Evolutionary conservation across 2,113 vertebrate genomes (phyloP), one percentile per base, ranked within the genome.

Genomic region (Sprattus sprattus): DNA sequence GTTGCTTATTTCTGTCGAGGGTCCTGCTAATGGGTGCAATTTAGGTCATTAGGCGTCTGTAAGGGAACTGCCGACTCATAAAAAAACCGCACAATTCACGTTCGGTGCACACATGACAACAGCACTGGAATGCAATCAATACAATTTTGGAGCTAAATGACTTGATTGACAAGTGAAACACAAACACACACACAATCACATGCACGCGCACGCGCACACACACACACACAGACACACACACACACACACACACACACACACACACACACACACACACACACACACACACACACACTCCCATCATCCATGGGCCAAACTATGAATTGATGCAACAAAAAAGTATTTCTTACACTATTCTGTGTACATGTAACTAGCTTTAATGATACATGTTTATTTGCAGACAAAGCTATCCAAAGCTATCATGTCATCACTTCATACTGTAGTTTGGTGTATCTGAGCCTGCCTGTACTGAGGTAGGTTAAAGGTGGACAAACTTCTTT

Each of bases 111-210:
- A 78, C 71, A 39, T 75, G 64, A 67, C 64, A 78, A 78, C 71
- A 78, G 71, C 71, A 32, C 71, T 39, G 32, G 28, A 78, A 78
- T 78, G 71, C 71, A 78, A 78, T 78, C 71, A 78, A 78, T 78
- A 78, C 71, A 78, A 78, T 78, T 78, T 78, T 78, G 71, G 71
- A 78, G 71, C 71, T 78, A 78, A 78, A 78, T 78, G 71, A 78
- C 71, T 78, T 78, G 71, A 78, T 32, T 78, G 71, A 78, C 71
- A 78, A 78, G 71, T 78, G 28, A 78, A 78, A 78, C 25, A 78
- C 71, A 78, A 15, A 4, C 4, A 25, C 5, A 64, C 20, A 64
- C 60, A 64, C 32, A 78, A 28, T 16, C 28, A 39, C 67, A 75
- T 2, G 39, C 67, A 39, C 67, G 39, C 25, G 44, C 25, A 44